Conservation (phyloP, 2,113 vertebrate species). For the Myotis lucifugus region DNA sequence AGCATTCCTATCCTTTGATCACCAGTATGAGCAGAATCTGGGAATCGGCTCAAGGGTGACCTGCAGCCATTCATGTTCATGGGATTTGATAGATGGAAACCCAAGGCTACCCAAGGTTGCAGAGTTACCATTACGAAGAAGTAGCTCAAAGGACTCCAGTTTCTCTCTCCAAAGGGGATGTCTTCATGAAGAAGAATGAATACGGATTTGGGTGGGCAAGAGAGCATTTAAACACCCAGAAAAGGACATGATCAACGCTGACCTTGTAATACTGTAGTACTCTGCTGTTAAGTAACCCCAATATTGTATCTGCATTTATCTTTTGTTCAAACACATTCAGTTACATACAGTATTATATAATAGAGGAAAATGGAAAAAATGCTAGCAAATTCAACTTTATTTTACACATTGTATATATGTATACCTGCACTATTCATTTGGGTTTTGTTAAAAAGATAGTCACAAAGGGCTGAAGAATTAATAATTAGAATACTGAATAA, state of each 20-base stretch:
- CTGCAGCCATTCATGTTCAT: not conserved
- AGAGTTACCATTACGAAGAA: not conserved
- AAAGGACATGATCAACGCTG: conserved; percentile 57
- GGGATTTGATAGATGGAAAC: conserved; percentile 37
- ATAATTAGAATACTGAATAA: conserved; percentile 79
- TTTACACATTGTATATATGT: conserved; percentile 73
- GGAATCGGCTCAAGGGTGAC: not conserved
- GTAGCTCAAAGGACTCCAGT: not conserved
- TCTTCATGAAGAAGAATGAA: conserved; percentile 62
- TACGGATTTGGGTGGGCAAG: conserved; percentile 49
- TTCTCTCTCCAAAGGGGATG: not conserved
- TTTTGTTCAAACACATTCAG: conserved; percentile 70
- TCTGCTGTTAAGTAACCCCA: conserved; percentile 74
- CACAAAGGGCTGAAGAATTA: conserved; percentile 81
- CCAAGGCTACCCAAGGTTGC: not conserved
- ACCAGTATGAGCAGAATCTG: not conserved
- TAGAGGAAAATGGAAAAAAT: conserved; percentile 65
- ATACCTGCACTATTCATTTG: conserved; percentile 72
- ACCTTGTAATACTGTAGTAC: conserved; percentile 73
- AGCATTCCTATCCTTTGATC: conserved; percentile 5
- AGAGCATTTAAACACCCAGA: conserved; percentile 14
- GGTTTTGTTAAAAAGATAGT: conserved; percentile 75
- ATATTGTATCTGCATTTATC: conserved; percentile 76
- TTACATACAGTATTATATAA: conserved; percentile 81
- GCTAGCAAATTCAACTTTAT: conserved; percentile 71